Conservation (phyloP, 2,797 vertebrate genomes). For the Cirrhinus molitorella region DNA sequence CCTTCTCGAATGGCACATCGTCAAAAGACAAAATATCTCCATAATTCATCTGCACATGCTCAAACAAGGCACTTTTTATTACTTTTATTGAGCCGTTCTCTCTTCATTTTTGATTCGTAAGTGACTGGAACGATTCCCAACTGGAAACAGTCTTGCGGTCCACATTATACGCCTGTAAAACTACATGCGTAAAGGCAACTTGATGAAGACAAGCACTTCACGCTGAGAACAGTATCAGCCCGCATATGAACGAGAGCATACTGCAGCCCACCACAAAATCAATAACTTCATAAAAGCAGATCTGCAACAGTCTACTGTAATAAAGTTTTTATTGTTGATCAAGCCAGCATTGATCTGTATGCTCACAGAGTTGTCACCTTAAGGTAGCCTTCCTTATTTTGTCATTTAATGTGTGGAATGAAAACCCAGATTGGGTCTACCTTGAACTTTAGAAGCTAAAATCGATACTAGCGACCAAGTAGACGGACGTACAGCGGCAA, state of each 20-base stretch:
- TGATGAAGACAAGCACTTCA: slow-evolving; percentile 13
- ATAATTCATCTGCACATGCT: slow-evolving; percentile 1
- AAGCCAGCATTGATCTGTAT: slow-evolving; percentile 44
- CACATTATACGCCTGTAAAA: neutral
- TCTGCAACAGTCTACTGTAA: slow-evolving; percentile 33
- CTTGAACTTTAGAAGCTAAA: slow-evolving; percentile 20
- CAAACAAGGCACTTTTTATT: slow-evolving; percentile 18
- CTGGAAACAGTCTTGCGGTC: neutral
- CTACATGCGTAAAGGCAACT: neutral
- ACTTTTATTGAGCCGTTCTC: neutral
- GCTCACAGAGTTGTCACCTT: slow-evolving; percentile 38
- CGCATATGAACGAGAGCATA: slow-evolving; percentile 42
- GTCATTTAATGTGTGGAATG: slow-evolving; percentile 34
- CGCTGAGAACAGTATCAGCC: slow-evolving; percentile 9
- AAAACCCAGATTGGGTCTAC: slow-evolving; percentile 34
- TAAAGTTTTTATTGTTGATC: slow-evolving; percentile 39
- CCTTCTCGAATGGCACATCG: neutral
- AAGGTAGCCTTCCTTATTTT: slow-evolving; percentile 38
- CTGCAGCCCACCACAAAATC: slow-evolving; percentile 26
- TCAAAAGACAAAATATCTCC: neutral
- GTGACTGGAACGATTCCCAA: slow-evolving; percentile 13
- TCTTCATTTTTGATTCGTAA: neutral
- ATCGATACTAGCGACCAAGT: slow-evolving; percentile 27
- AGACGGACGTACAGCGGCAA: neutral
- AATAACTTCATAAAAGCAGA: slow-evolving; percentile 52